A percentile compares a stretch with the other conserved stretches of the same genome.
These are phyloP conservation scores for Tokudaia tokunoshimensis DNA, from an alignment of 2,797 vertebrate species.

Conservation along the genomic window DNA sequence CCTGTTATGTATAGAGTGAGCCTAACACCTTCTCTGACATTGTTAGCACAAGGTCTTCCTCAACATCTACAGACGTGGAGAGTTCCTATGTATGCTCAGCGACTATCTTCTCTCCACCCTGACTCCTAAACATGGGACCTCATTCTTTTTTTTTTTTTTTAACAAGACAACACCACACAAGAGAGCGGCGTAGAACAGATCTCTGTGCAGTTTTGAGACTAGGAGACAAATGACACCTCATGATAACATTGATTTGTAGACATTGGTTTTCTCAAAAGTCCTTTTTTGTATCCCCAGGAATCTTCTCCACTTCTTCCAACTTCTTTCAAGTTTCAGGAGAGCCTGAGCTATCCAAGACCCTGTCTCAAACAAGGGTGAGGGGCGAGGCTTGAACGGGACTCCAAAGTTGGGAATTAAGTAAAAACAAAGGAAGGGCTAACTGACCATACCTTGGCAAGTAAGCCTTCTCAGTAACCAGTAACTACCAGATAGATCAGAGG, in stretches of 20 bases:
- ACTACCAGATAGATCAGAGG: not conserved
- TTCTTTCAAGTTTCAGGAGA: not conserved
- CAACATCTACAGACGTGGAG: not conserved
- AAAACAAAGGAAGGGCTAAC: not conserved
- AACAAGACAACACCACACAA: not conserved
- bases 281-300: not conserved
- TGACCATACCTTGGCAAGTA: not conserved
- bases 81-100: no score
- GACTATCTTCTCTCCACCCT: not conserved
- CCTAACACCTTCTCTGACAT: not conserved
- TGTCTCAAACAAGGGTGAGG: not conserved
- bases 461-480: not conserved
- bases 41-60: not conserved
- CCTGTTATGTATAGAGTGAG: not conserved
- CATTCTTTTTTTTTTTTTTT: not conserved
- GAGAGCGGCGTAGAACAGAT: not conserved
- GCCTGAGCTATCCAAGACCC: not conserved
- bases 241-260: not conserved
- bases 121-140: not conserved
- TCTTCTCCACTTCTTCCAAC: not conserved
- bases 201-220: not conserved
- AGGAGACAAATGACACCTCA: not conserved
- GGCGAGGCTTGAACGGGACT: not conserved
- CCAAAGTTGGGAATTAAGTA: not conserved
- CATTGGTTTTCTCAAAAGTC: not conserved